Evolutionary conservation across 1,140 invertebrate species (phyloP), one percentile per base, ranked within the genome.

Genomic region (Bombus ignitus): DNA sequence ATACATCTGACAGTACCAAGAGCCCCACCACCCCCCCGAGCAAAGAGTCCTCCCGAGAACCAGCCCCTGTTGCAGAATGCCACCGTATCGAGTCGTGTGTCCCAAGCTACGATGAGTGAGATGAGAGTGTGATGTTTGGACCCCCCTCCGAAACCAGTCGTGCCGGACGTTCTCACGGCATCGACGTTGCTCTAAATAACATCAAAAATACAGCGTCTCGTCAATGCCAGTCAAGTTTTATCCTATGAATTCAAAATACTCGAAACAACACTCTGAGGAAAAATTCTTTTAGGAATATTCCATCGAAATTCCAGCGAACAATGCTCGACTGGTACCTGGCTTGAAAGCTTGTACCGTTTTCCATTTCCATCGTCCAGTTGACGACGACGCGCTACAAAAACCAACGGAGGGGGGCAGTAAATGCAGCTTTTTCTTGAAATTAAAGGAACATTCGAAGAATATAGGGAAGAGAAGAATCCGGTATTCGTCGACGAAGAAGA

Each of bases 101-200:
- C 97, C 62, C 97, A 97, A 92, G 97, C 97, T 42, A 96, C 97
- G 28, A 97, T 98, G 95, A 97, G 97, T 78, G 97, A 98, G 95
- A 98, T 98, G 97, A 96, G 97, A 90, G 97, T 98, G 96, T 98
- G 97, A 98, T 97, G 96, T 95, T 96, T 95, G 92, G 95, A 96
- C 92, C 92, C 93, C 92, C 94, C 94, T 94, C 93, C 94, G 88
- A 93, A 94, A 71, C 92, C 93, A 79, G 92, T 95, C 86, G 92
- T 95, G 87, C 92, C 94, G 83, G 94, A 95, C 89, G 93, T 95
- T 82, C 89, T 94, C 57, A 95, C 94, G 83, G 94, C 94, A 77
- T 95, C 94, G 87, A 95, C 94, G 37, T 93, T 95, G 81, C 92
- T 95, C 28, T 95, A 94, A 92, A 72, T 5, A n/a, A 53, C 42